These are phyloP conservation scores for Pachypanchax playfairii DNA, from an alignment of 2,113 vertebrate genomes.

Conservation along the genomic window DNA sequence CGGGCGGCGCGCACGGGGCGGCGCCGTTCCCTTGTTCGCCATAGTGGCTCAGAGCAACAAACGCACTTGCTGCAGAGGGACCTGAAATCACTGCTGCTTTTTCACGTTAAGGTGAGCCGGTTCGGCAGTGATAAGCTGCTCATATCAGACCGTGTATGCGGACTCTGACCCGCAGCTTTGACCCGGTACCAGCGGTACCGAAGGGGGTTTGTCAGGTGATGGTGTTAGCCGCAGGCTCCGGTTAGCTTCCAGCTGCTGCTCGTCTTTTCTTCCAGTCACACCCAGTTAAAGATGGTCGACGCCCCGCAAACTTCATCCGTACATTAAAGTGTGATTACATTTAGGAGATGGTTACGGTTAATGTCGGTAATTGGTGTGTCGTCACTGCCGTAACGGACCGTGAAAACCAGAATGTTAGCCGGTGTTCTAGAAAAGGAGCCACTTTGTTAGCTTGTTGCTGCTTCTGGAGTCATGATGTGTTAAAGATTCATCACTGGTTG, in stretches of 20 bases:
- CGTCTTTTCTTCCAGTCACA: slow-evolving; percentile 45
- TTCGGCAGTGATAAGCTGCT: fast-evolving
- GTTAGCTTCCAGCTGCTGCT: slow-evolving; percentile 26
- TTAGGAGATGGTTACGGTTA: background rate
- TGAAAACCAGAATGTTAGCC: too few species aligned
- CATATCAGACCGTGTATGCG: fast-evolving
- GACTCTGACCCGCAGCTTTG: background rate
- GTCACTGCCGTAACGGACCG: background rate
- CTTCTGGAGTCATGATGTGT: too few species aligned
- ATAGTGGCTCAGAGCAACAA: slow-evolving; percentile 67
- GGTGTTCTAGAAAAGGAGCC: too few species aligned
- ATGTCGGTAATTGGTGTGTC: background rate
- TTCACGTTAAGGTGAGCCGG: slow-evolving; percentile 51
- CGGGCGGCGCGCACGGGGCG: slow-evolving; percentile 59
- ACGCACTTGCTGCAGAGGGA: slow-evolving; percentile 50
- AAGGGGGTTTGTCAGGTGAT: background rate
- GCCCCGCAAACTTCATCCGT: slow-evolving; percentile 20
- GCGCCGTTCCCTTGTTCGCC: slow-evolving; percentile 75
- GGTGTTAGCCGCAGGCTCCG: slow-evolving; percentile 37
- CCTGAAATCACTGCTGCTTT: slow-evolving; percentile 45
- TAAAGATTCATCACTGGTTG: too few species aligned
- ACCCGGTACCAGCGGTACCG: fast-evolving
- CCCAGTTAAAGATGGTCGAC: slow-evolving; percentile 43
- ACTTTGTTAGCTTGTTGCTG: too few species aligned
- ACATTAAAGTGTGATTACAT: background rate